These are phyloP conservation scores for Tetrao urogallus DNA, from an alignment of 2,113 vertebrate species.

Conservation along the genomic window DNA sequence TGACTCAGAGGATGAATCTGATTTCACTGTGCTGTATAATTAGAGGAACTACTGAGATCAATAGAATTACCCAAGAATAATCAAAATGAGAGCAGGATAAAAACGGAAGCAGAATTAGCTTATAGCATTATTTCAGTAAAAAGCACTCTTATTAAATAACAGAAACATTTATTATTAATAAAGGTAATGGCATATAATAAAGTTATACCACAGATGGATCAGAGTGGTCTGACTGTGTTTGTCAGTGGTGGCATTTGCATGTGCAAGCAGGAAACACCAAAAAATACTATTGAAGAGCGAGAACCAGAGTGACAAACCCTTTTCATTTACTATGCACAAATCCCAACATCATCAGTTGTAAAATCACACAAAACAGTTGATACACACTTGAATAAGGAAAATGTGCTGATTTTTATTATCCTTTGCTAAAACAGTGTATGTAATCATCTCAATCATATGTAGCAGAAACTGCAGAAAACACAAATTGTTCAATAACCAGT, in stretches of 20 bases:
- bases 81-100: neutral
- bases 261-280: neutral
- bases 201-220: neutral
- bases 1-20: conserved; percentile 22
- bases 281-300: neutral
- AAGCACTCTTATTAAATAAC: neutral
- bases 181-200: neutral
- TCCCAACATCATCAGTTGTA: neutral
- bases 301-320: neutral
- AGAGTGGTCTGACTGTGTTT: neutral
- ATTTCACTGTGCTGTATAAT: conserved; percentile 23
- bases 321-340: neutral
- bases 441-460: neutral
- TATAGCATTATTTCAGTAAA: neutral
- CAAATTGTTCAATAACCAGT: neutral
- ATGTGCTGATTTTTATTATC: neutral
- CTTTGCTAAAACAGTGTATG: neutral
- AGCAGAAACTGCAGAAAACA: neutral
- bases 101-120: neutral
- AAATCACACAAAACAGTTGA: neutral
- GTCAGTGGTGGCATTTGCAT: neutral
- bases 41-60: conserved; percentile 2
- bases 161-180: neutral
- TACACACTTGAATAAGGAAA: neutral
- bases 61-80: conserved; percentile 23